Percentiles rank a stretch among this genome's conserved stretches.
Conservation (phyloP, 1,140 invertebrate species). For the Papilio polyxenes region DNA sequence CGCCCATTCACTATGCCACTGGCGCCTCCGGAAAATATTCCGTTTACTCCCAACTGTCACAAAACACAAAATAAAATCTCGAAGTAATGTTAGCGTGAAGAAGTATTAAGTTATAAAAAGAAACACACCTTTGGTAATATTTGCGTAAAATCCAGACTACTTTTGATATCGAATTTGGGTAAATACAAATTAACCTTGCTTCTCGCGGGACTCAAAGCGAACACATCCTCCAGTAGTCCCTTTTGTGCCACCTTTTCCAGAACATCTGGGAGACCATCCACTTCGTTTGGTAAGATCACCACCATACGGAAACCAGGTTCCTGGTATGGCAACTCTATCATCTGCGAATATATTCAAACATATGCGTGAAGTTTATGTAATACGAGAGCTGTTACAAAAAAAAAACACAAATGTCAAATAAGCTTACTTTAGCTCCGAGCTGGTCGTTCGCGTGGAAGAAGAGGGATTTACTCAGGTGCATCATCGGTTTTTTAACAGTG, state of each 20-base stretch:
- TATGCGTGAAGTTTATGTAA: not conserved
- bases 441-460: conserved; percentile 47
- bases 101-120: not conserved
- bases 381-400: not conserved
- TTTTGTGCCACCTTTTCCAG: conserved; percentile 49
- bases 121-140: conserved; percentile 53
- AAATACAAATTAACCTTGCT: conserved; percentile 47
- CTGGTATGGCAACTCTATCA: conserved; percentile 58
- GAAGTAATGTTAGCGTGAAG: not conserved
- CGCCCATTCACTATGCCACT: conserved; percentile 44
- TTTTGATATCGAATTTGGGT: conserved; percentile 57
- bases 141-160: conserved; percentile 47
- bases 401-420: not conserved
- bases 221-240: conserved; percentile 50
- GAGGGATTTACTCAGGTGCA: conserved; percentile 51
- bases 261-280: conserved; percentile 52
- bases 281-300: conserved; percentile 52
- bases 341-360: conserved; percentile 41
- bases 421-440: conserved; percentile 50
- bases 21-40: conserved; percentile 50
- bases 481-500: conserved; percentile 52
- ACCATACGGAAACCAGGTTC: conserved; percentile 60
- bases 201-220: conserved; percentile 41
- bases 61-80: conserved; percentile 11
- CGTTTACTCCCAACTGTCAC: conserved; percentile 52